Conservation (phyloP, 2,797 vertebrate genomes). For the Sphenodon punctatus region DNA sequence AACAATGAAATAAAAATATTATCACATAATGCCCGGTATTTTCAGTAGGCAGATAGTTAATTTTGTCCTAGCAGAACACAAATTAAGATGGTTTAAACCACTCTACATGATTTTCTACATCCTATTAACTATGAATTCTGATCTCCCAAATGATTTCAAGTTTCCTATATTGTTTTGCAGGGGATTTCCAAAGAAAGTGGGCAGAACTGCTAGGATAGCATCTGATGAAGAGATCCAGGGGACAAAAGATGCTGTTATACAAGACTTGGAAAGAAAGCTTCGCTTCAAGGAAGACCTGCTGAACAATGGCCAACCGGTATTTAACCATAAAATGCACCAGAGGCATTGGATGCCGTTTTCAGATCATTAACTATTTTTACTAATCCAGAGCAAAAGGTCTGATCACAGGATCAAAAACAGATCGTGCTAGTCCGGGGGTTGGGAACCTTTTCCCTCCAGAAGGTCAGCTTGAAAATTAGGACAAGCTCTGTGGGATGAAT, state of each 20-base stretch:
- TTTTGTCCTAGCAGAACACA: not conserved
- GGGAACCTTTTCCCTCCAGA: too few species aligned
- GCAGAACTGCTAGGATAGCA: conserved; percentile 83
- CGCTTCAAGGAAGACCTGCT: conserved; percentile 96
- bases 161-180: conserved; percentile 63
- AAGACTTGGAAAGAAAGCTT: conserved; percentile 96
- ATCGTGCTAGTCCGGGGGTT: too few species aligned
- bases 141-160: not conserved
- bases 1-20: too few species aligned
- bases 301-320: conserved; percentile 90
- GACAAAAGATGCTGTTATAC: conserved; percentile 96
- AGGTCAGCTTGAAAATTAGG: too few species aligned
- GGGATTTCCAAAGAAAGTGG: conserved; percentile 81
- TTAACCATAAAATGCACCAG: not conserved
- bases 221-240: conserved; percentile 98
- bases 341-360: not conserved
- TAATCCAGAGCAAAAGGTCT: too few species aligned
- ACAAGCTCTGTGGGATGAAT: too few species aligned
- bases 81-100: not conserved
- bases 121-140: not conserved
- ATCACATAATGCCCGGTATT: too few species aligned
- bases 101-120: not conserved
- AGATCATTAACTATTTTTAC: too few species aligned
- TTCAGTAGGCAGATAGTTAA: not conserved
- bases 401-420: too few species aligned